These are phyloP conservation scores for Meloidogyne floridensis DNA, from an alignment of 1,140 invertebrate genomes.

Conservation along the genomic window DNA sequence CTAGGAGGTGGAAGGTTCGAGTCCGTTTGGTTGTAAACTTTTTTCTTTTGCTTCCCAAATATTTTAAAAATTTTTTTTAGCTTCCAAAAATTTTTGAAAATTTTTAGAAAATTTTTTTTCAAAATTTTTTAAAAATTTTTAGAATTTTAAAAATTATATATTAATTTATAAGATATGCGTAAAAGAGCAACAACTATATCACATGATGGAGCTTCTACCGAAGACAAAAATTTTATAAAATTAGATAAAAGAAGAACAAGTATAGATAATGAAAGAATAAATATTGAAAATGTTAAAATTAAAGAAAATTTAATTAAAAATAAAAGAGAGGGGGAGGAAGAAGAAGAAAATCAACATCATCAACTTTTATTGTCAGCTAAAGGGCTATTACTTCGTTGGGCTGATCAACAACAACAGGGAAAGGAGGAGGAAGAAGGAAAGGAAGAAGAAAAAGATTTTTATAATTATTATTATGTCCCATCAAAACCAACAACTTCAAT, in stretches of 20 bases:
- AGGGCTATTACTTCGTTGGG: not conserved
- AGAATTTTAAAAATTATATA: not conserved
- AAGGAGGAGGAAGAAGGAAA: not conserved
- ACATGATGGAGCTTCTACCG: not conserved
- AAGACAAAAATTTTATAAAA: not conserved
- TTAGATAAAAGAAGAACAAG: not conserved
- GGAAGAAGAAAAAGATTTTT: not conserved
- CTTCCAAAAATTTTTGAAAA: too few relatives aligned
- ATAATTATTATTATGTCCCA: not conserved
- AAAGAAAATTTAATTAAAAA: not conserved
- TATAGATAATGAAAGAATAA: constrained; percentile 10
- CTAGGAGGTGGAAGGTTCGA: not conserved
- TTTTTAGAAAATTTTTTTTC: too few relatives aligned
- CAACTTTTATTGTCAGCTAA: constrained; percentile 1
- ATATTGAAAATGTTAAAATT: not conserved
- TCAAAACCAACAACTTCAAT: constrained; percentile 1
- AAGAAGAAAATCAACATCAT: not conserved
- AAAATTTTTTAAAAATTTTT: not conserved
- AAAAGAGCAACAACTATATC: constrained; percentile 6
- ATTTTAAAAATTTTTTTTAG: not conserved
- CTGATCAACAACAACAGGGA: not conserved
- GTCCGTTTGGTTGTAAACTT: too few relatives aligned
- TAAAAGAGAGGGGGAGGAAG: not conserved
- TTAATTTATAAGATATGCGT: not conserved
- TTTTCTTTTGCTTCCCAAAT: not conserved